Evolutionary conservation across 1,140 invertebrate species (phyloP), one percentile per base, ranked within the genome.

Genomic region (Dinothrombium tinctorium): DNA sequence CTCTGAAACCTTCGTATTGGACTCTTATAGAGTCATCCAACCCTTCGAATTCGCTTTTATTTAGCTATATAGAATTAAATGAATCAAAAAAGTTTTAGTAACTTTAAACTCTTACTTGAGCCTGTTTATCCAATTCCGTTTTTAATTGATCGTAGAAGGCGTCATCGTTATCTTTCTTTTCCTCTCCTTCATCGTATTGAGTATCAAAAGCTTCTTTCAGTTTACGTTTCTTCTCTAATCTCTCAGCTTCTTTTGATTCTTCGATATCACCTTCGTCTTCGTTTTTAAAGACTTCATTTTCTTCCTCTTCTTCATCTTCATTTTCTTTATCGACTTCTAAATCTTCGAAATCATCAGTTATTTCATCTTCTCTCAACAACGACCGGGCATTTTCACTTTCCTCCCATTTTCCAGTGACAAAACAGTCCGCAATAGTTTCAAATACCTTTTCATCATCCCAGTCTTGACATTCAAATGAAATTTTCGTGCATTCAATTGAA

Each of bases 341-440:
- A 63, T 95, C 89, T 61, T 96, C 87, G 67, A 92, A 95, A 58
- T 95, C 89, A 50, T 84, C 81, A 40, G 50, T 37, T 46, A 77
- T 69, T 52, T 78, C 76, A 62, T 92, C 80, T 45, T 87, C 56
- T 53, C 75, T 72, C 1, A 94, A 56, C n/a, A 90, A 61, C 47
- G 76, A 71, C 44, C 72, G 69, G 1, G 86, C 89, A 67, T 95
- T 84, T 63, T 90, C 77, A 40, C 72, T 71, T 23, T 79, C 71
- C 49, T 80, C 78, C 78, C 89, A 92, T 54, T 87, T 81, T 2
- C 89, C 89, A 42, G 89, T 95, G 1, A 95, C 82, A 63, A 96
- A 98, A 56, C 73, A 78, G 62, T 95, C 83, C 33, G 66, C 64
- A 33, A 96, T 72, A n/a, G 67, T 57, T n/a, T 67, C 57, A 20